Base-by-base conservation (phyloP, 2,797 vertebrate genomes). In the Pipistrellus nathusii region DNA sequence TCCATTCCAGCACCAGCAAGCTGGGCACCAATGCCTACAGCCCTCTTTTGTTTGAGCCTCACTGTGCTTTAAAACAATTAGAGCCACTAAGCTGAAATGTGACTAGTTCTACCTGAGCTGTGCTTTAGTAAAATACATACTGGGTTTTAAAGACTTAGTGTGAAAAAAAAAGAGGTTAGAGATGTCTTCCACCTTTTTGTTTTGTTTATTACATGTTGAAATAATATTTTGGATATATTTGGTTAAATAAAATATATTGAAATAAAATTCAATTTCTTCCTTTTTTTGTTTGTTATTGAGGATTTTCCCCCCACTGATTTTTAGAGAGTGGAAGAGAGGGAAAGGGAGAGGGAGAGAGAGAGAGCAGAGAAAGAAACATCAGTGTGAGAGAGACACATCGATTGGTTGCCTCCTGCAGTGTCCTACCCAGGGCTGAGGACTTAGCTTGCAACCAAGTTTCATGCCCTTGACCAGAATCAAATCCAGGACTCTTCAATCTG, bases 201-300 rank as follows among this genome's bases (percentile, higher is more conserved):
- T 8, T 30, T 35, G 71, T n/a, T 15, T 4, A 46, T 71, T 77
- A 69, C 38, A 87, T 23, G 6, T 66, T 82, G 69, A 68, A 59
- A 38, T 32, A 71, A 51, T 91, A 62, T 25, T 64, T 84, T 88
- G 77, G 41, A 32, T 76, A 18, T 87, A 68, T 69, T 44, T 84
- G 30, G 35, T 88, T 77, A 84, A 91, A 41, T 91, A 94, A 88
- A 94, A 73, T 17, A 18, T 30, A 72, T 85, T 25, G 68, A 68
- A 86, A 77, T 75, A 30, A 71, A 71, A 64, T 81, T 81, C 21
- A 20, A 23, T n/a, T 55, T n/a, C 55, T 88, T 88, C 53, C 59
- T 69, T 76, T 77, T 32, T 59, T 55, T 55, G 8, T 59, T 59
- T 13, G 57, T 59, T 27, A 59, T 2, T 59, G 11, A 59, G 57